Percentiles rank a stretch among this genome's conserved stretches.
These are phyloP conservation scores for Melanotaenia pygmaea DNA, from an alignment of 2,797 vertebrate genomes.

Conservation along the genomic window DNA sequence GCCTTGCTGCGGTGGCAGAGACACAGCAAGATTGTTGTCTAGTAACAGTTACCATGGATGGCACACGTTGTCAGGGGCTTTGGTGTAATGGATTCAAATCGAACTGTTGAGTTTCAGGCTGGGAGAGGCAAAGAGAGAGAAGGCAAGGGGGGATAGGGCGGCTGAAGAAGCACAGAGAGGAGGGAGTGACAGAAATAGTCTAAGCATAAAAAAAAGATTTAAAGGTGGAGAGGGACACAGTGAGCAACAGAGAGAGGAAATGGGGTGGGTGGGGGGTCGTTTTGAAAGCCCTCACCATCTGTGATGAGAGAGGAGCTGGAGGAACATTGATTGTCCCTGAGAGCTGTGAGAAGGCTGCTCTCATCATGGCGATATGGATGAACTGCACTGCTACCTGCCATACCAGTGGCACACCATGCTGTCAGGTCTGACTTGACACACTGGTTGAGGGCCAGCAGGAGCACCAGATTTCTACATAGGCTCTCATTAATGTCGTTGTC, in stretches of 20 bases:
- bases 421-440: conserved; percentile 40
- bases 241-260: conserved; percentile 50
- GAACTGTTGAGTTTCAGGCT: conserved; percentile 72
- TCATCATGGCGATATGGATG: conserved; percentile 41
- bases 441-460: conserved; percentile 35
- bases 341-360: conserved; percentile 53
- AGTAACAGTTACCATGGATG: conserved; percentile 78
- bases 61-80: conserved; percentile 61
- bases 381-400: conserved; percentile 47
- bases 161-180: conserved; percentile 28
- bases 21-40: conserved; percentile 68
- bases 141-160: conserved; percentile 5
- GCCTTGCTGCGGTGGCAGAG: conserved; percentile 25
- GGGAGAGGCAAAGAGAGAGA: conserved; percentile 28
- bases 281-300: conserved; percentile 66
- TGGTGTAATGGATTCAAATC: conserved; percentile 78
- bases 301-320: conserved; percentile 62
- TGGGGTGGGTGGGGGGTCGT: background rate
- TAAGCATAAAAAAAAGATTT: conserved; percentile 44
- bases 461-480: conserved; percentile 29
- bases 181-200: conserved; percentile 56
- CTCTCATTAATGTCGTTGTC: conserved; percentile 61
- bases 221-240: conserved; percentile 45
- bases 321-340: conserved; percentile 70
- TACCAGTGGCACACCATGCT: conserved; percentile 24